Conservation (phyloP, 1,140 invertebrate genomes). For the Andricus grossulariae region DNA sequence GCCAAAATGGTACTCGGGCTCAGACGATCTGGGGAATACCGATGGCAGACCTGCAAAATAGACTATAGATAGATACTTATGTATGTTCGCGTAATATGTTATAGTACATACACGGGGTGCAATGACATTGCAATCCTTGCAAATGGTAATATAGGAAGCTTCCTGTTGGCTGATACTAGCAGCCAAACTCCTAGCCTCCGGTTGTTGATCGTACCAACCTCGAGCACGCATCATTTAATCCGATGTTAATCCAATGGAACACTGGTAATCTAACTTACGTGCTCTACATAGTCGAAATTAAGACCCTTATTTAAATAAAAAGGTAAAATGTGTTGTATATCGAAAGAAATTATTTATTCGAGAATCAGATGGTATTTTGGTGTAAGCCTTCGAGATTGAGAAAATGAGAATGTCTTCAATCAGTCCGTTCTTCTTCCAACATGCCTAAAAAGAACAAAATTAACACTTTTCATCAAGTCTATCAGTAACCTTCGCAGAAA, state of each 20-base stretch:
- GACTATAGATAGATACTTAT: not conserved
- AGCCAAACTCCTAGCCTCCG: not conserved
- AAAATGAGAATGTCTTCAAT: too few relatives aligned
- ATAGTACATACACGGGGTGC: not conserved
- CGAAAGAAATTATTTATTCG: too few relatives aligned
- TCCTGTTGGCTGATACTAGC: not conserved
- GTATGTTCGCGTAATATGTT: not conserved
- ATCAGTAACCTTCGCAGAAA: too few relatives aligned
- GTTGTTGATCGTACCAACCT: constrained; percentile 14
- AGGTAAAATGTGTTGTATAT: too few relatives aligned
- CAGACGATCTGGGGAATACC: constrained; percentile 21
- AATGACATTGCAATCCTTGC: constrained; percentile 21
- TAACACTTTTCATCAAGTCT: too few relatives aligned
- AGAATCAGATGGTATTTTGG: too few relatives aligned
- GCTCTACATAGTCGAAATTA: too few relatives aligned
- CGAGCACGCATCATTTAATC: constrained; percentile 15
- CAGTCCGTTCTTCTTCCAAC: too few relatives aligned
- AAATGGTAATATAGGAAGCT: constrained; percentile 8
- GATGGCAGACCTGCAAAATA: not conserved
- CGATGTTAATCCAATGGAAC: not conserved
- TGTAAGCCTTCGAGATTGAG: too few relatives aligned
- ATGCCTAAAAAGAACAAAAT: too few relatives aligned
- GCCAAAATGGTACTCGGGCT: constrained; percentile 5
- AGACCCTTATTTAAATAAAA: too few relatives aligned
- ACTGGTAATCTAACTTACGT: not conserved